These are phyloP conservation scores for Leptopilina syphax DNA, from an alignment of 2,888 invertebrate genomes.

Conservation along the genomic window DNA sequence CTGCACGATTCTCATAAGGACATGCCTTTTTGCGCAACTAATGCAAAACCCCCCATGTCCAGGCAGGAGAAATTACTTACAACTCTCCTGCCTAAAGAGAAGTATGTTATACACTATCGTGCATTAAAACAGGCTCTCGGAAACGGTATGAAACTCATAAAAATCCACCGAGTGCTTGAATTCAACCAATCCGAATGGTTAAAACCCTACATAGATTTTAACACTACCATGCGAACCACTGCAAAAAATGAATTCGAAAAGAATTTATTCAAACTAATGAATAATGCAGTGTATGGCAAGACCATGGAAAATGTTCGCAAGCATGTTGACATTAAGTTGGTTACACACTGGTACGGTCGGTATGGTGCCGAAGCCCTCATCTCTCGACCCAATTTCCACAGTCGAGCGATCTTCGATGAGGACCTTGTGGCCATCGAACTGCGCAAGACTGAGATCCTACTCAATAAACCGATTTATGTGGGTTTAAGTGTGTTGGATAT, in stretches of 20 bases:
- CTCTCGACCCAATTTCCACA: conserved; percentile 67
- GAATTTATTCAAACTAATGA: conserved; percentile 28
- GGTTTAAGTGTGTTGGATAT: conserved; percentile 64
- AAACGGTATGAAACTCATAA: conserved; percentile 62
- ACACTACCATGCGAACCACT: conserved; percentile 37
- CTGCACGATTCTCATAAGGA: conserved; percentile 39
- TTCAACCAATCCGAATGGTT: conserved; percentile 66
- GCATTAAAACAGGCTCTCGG: conserved; percentile 62
- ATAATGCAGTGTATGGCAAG: conserved; percentile 60
- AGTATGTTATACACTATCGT: conserved; percentile 65
- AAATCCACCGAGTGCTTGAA: conserved; percentile 62
- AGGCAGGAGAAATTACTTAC: conserved; percentile 59
- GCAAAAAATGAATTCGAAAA: conserved; percentile 7
- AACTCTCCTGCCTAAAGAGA: conserved; percentile 30
- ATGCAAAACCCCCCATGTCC: conserved; percentile 50
- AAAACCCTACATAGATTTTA: conserved; percentile 60
- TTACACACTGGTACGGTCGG: conserved; percentile 58
- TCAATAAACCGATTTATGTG: conserved; percentile 61
- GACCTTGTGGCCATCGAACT: conserved; percentile 65
- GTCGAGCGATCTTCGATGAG: conserved; percentile 64
- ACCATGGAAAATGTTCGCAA: conserved; percentile 67
- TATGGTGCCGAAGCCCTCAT: conserved; percentile 60
- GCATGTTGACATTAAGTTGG: conserved; percentile 66
- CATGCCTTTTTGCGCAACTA: conserved; percentile 59
- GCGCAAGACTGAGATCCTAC: conserved; percentile 49